Percentiles rank a stretch among this genome's conserved stretches.
Conservation (phyloP, 2,888 invertebrate species). For the Mylabris sibirica region DNA sequence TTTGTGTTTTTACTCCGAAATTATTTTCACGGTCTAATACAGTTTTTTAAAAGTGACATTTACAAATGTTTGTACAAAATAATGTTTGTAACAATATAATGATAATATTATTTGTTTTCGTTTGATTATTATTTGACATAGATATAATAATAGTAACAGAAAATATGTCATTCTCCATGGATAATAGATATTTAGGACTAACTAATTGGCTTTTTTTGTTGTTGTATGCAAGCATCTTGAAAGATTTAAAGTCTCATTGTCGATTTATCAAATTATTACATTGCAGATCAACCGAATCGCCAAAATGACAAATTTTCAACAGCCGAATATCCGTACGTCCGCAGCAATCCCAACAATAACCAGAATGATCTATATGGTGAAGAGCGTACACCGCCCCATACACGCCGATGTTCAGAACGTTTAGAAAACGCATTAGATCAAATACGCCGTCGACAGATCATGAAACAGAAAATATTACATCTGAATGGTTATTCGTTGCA, state of each 20-base stretch:
- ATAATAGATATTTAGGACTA: slow-evolving; percentile 11
- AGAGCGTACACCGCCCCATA: slow-evolving; percentile 49
- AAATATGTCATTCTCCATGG: slow-evolving; percentile 8
- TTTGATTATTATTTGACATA: neutral
- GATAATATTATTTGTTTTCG: neutral
- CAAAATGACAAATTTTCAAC: slow-evolving; percentile 59
- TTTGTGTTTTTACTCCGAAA: neutral
- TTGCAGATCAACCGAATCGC: slow-evolving; percentile 51
- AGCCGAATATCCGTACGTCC: slow-evolving; percentile 54
- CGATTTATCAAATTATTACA: neutral
- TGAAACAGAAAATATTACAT: slow-evolving; percentile 64
- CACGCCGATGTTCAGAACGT: slow-evolving; percentile 68
- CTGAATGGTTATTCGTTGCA: slow-evolving; percentile 72
- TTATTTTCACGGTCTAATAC: slow-evolving; percentile 3
- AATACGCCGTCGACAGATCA: slow-evolving; percentile 67
- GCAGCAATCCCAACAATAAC: slow-evolving; percentile 49
- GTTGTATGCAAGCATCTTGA: neutral
- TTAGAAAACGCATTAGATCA: slow-evolving; percentile 74
- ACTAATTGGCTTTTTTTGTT: slow-evolving; percentile 7
- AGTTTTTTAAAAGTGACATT: neutral
- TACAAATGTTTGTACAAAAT: neutral
- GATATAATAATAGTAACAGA: slow-evolving; percentile 12
- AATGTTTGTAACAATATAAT: neutral
- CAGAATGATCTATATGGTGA: slow-evolving; percentile 43
- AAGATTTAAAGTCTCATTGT: no score